phyloP scores from a whole-genome alignment of 2,797 vertebrate species.

The Rhodeus uyekii region DNA sequence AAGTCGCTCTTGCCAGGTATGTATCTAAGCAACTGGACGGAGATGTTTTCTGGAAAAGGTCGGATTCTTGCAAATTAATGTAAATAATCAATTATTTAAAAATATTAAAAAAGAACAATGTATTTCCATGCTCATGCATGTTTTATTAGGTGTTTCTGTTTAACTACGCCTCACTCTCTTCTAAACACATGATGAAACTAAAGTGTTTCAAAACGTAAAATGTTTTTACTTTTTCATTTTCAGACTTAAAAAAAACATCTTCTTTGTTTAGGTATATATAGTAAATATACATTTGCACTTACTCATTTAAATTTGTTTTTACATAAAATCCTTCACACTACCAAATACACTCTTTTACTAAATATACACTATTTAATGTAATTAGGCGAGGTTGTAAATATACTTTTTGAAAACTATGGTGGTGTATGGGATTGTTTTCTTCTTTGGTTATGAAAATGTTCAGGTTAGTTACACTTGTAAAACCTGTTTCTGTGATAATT shows the following conservation, averaged over 20 bases:
- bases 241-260: background rate
- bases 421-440: background rate
- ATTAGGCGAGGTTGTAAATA: background rate
- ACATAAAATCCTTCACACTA: background rate
- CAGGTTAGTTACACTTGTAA: background rate
- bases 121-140: background rate
- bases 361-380: background rate
- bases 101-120: background rate
- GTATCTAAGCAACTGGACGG: conserved; percentile 48
- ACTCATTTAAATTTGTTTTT: background rate
- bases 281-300: background rate
- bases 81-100: conserved; percentile 16
- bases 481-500: background rate
- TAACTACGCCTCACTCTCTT: background rate
- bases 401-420: background rate
- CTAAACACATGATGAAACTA: background rate
- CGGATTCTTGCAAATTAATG: conserved; percentile 51
- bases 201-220: conserved; percentile 4
- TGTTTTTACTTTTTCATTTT: background rate
- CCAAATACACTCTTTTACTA: background rate
- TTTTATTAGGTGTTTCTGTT: conserved; percentile 21
- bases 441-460: background rate
- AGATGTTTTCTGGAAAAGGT: conserved; percentile 49
- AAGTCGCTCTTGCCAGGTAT: conserved; percentile 47
- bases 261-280: background rate